Base-by-base conservation (phyloP, 1,140 invertebrate genomes). In the Colletes gigas region DNA sequence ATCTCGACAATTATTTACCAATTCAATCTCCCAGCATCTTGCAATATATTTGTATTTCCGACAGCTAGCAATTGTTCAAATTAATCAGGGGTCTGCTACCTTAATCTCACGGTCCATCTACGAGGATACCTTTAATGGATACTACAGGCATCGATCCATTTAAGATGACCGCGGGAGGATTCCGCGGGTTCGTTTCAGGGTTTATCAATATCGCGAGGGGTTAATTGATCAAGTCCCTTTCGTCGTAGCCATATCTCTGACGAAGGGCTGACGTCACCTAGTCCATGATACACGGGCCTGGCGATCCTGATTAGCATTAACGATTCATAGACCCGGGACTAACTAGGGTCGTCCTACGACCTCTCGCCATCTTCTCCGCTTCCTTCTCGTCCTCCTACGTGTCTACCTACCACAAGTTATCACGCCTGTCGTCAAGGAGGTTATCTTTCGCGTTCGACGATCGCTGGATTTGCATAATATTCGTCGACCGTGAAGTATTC, bases 301-400 rank as follows among this genome's bases (percentile, higher is more conserved):
- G 89, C 90, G 85, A 90, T 88, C 82, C 88, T 91, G 90, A 92
- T 92, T 92, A 91, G 90, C 90, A 92, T 92, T 92, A 92, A 92
- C 88, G 89, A 92, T 92, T 92, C 91, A 92, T 91, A 90, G 88
- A 91, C 82, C 87, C 81, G 81, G 83, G 82, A 88, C 85, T 89
- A 91, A 91, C 89, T 88, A 90, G 89, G 89, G 89, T 90, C 89
- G 87, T 89, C 87, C 87, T 90, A 83, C 89, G 81, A 89, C 84
- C 87, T 90, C 71, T 87, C 81, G 80, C 78, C 81, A 83, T 90
- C 75, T 89, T 88, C 88, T 73, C 87, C 73, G 59, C 63, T 72
- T 83, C 77, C 84, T 83, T 80, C 78, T 74, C 86, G 63, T 85
- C 65, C 41, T 83, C 66, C 65, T 62, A 66, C 63, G 44, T 76